Conservation (phyloP, 2,113 vertebrate genomes). For the Proterorhinus semilunaris region DNA sequence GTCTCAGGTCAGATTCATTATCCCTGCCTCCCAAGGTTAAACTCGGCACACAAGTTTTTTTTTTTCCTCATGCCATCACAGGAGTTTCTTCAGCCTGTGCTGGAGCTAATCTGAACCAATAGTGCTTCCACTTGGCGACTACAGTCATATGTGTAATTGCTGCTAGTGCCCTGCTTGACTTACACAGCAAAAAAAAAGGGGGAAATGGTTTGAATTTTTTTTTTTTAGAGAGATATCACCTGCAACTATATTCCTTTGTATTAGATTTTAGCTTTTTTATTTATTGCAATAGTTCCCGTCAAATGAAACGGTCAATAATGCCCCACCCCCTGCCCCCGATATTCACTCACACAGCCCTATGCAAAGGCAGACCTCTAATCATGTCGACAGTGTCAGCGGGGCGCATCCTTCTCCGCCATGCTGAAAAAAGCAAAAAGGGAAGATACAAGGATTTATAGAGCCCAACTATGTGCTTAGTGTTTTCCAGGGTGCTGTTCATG, state of each 20-base stretch:
- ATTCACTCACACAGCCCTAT: constrained; percentile 40
- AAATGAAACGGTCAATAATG: constrained; percentile 76
- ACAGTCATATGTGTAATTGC: constrained; percentile 77
- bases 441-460: constrained; percentile 74
- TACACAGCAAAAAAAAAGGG: constrained; percentile 77
- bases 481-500: constrained; percentile 57
- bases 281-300: constrained; percentile 68
- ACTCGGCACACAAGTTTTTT: constrained; percentile 55
- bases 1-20: constrained; percentile 56
- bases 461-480: constrained; percentile 68
- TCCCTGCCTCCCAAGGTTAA: constrained; percentile 58
- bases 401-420: constrained; percentile 47
- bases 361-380: constrained; percentile 71
- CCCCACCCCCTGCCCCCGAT: constrained; percentile 59
- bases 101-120: constrained; percentile 71
- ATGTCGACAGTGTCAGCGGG: constrained; percentile 67
- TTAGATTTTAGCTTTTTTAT: constrained; percentile 62
- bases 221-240: too few species aligned
- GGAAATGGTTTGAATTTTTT: constrained; percentile 75
- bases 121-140: constrained; percentile 75
- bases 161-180: constrained; percentile 75
- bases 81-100: constrained; percentile 65
- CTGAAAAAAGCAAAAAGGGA: constrained; percentile 68
- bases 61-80: constrained; percentile 50
- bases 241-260: neutral